Percentiles rank a stretch among this genome's conserved stretches.
phyloP scores from a whole-genome alignment of 37 sponge, comb jelly and placozoan species.

The Lycopodina hypogea region DNA sequence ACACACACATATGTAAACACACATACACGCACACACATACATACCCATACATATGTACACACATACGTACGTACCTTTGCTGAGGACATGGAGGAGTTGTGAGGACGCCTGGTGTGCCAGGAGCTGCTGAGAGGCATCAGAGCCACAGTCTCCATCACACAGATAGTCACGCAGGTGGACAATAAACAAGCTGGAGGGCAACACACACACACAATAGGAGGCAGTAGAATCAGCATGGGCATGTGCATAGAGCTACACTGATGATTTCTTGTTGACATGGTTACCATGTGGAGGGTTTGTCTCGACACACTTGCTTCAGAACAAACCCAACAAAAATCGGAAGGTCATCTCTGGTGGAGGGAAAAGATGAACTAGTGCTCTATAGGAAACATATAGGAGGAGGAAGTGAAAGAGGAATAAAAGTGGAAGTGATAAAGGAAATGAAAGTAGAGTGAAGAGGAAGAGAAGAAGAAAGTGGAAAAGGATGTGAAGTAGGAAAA shows the following conservation, averaged over 20 bases:
- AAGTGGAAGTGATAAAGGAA: too few relatives aligned
- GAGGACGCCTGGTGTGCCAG: conserved; percentile 28
- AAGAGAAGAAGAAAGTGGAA: too few relatives aligned
- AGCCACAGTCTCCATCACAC: neutral
- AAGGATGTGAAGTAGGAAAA: too few relatives aligned
- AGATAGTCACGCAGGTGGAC: conserved; percentile 24
- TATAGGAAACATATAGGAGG: neutral
- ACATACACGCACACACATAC: too few relatives aligned
- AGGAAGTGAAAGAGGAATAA: too few relatives aligned
- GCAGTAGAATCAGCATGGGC: neutral
- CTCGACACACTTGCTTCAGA: conserved; percentile 23
- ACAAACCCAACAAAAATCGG: conserved; percentile 21
- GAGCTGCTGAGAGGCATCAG: neutral
- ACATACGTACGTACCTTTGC: neutral
- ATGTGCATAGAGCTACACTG: neutral
- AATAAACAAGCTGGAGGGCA: conserved; percentile 28
- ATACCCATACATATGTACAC: too few relatives aligned
- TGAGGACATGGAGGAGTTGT: conserved; percentile 22
- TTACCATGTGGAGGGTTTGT: conserved; percentile 11
- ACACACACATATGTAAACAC: too few relatives aligned
- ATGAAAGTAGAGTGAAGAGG: too few relatives aligned
- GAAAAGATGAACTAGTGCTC: conserved; percentile 6
- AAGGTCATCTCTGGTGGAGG: conserved; percentile 28
- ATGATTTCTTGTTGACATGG: neutral
- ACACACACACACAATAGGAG: neutral